phyloP scores from a whole-genome alignment of 2,113 vertebrate species.

The Ursus arctos region DNA sequence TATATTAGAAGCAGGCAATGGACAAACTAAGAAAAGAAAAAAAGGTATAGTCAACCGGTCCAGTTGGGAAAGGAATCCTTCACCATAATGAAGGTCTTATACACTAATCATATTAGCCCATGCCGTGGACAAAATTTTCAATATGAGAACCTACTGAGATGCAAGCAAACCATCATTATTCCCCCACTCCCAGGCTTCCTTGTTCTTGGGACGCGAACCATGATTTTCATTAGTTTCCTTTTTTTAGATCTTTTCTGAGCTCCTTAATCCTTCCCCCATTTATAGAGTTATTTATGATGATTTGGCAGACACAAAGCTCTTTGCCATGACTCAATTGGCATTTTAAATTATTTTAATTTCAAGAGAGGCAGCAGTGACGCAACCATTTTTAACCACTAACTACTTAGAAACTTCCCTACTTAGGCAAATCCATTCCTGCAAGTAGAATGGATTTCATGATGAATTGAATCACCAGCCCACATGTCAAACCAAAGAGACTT shows the following conservation, averaged over 20 bases:
- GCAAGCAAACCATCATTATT: constrained; percentile 25
- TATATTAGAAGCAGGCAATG: neutral
- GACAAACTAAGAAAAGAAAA: neutral
- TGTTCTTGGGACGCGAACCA: neutral
- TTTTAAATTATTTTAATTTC: constrained; percentile 77
- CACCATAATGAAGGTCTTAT: neutral
- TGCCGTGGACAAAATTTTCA: neutral
- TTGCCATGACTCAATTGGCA: constrained; percentile 73
- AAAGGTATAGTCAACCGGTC: neutral
- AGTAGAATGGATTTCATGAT: constrained; percentile 59
- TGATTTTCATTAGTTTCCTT: constrained; percentile 51
- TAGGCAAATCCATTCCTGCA: constrained; percentile 54
- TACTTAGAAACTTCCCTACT: constrained; percentile 52
- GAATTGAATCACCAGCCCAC: constrained; percentile 63
- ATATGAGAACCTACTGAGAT: neutral
- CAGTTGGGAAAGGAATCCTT: neutral
- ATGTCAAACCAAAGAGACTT: constrained; percentile 26
- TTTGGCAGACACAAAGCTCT: constrained; percentile 64
- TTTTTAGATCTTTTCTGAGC: constrained; percentile 33
- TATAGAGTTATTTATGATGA: constrained; percentile 39
- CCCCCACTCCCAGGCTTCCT: neutral
- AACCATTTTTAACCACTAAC: constrained; percentile 73
- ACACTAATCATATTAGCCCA: neutral
- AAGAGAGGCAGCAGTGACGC: constrained; percentile 61
- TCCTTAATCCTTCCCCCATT: constrained; percentile 60